These are phyloP conservation scores for Pegoplata infirma DNA, from an alignment of 2,888 invertebrate species.

Conservation along the genomic window DNA sequence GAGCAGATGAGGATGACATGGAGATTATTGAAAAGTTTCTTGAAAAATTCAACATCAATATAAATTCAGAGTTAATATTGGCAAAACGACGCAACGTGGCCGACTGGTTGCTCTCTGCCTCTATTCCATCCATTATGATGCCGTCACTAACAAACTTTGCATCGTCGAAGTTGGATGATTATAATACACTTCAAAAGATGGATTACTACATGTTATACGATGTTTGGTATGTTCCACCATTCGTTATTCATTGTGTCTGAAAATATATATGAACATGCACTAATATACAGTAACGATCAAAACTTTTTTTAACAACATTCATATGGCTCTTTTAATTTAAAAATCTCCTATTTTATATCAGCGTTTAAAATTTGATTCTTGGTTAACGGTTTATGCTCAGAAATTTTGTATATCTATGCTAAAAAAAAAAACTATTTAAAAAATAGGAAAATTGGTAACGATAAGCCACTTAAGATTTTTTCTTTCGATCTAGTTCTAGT, in stretches of 20 bases:
- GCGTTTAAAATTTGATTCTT: too few relatives aligned
- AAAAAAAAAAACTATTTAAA: too few relatives aligned
- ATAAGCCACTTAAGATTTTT: too few relatives aligned
- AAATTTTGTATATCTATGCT: too few relatives aligned
- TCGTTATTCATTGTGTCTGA: conserved; percentile 14
- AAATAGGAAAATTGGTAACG: too few relatives aligned
- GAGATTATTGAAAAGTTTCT: conserved; percentile 76
- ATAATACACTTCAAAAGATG: conserved; percentile 67
- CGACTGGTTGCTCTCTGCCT: conserved; percentile 21
- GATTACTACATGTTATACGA: conserved; percentile 74
- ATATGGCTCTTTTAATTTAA: too few relatives aligned
- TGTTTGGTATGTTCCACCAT: conserved; percentile 72
- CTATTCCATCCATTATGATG: conserved; percentile 34
- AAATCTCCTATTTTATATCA: too few relatives aligned
- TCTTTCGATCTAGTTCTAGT: too few relatives aligned
- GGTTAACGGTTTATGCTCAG: too few relatives aligned
- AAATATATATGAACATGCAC: background rate
- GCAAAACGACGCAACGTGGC: conserved; percentile 69
- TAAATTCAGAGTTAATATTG: conserved; percentile 77
- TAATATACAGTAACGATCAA: too few relatives aligned
- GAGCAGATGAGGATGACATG: conserved; percentile 63
- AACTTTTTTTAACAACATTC: background rate
- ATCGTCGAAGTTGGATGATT: conserved; percentile 56
- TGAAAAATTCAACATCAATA: conserved; percentile 76
- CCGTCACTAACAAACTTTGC: conserved; percentile 24